Conservation (phyloP, 2,113 vertebrate species). For the Siniperca chuatsi region DNA sequence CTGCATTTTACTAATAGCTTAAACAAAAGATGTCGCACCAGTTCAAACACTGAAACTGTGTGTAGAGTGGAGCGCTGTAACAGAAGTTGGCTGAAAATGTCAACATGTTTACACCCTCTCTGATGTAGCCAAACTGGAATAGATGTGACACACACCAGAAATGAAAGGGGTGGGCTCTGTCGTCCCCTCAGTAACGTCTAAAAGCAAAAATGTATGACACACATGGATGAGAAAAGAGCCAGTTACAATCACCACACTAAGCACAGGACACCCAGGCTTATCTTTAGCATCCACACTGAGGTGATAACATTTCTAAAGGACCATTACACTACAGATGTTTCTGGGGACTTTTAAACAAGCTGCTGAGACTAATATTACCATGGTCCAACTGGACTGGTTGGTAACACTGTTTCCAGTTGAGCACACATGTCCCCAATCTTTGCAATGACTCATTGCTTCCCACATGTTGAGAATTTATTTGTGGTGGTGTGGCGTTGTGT, state of each 20-base stretch:
- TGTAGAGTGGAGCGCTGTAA: not conserved
- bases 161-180: not conserved
- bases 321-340: not conserved
- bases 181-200: not conserved
- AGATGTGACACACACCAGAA: slow-evolving; percentile 27
- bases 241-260: not conserved
- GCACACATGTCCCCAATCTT: slow-evolving; percentile 14
- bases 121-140: slow-evolving; percentile 27
- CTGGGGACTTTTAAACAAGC: not conserved
- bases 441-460: not conserved
- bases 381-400: not conserved
- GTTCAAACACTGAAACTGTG: slow-evolving; percentile 28
- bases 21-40: slow-evolving; percentile 34
- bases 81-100: slow-evolving; percentile 1
- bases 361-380: not conserved
- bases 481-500: not conserved
- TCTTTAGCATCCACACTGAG: not conserved
- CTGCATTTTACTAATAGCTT: slow-evolving; percentile 28
- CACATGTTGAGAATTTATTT: slow-evolving; percentile 11
- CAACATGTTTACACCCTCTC: slow-evolving; percentile 4
- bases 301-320: slow-evolving; percentile 1
- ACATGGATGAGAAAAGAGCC: not conserved
- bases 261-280: not conserved
- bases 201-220: slow-evolving; percentile 7
- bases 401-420: not conserved